phyloP scores from a whole-genome alignment of 2,888 invertebrate genomes.

The Drosophila conformis region DNA sequence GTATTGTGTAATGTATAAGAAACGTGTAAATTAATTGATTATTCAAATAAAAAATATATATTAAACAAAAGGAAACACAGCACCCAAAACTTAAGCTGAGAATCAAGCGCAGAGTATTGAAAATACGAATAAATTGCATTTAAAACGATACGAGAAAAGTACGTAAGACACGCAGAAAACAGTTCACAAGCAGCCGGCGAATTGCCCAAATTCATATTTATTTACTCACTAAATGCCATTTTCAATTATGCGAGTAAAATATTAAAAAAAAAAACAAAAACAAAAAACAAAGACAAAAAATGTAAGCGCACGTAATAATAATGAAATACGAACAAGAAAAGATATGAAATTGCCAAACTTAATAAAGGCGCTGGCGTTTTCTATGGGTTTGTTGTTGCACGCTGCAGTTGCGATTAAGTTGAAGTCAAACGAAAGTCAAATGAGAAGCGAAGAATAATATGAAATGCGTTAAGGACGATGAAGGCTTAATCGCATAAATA shows the following conservation, averaged over 20 bases:
- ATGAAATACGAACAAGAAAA: conserved; percentile 4
- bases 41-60: conserved; percentile 36
- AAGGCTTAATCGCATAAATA: conserved; percentile 68
- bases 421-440: conserved; percentile 27
- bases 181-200: conserved; percentile 16
- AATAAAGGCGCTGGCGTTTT: conserved; percentile 15
- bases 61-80: conserved; percentile 6
- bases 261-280: conserved; percentile 1
- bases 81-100: conserved; percentile 11
- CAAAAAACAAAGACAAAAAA: not conserved
- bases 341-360: conserved; percentile 16
- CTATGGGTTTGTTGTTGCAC: conserved; percentile 13
- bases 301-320: not conserved
- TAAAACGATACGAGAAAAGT: conserved; percentile 57
- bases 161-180: conserved; percentile 8
- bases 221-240: conserved; percentile 62
- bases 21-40: conserved; percentile 74
- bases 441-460: conserved; percentile 37
- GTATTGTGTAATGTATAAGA: conserved; percentile 53
- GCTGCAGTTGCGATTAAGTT: conserved; percentile 25
- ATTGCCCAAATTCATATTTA: conserved; percentile 49
- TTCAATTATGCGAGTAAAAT: conserved; percentile 44
- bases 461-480: conserved; percentile 19
- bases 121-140: conserved; percentile 74
- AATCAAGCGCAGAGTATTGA: conserved; percentile 56